Conservation (phyloP, 2,888 invertebrate species). For the Nebria salina region DNA sequence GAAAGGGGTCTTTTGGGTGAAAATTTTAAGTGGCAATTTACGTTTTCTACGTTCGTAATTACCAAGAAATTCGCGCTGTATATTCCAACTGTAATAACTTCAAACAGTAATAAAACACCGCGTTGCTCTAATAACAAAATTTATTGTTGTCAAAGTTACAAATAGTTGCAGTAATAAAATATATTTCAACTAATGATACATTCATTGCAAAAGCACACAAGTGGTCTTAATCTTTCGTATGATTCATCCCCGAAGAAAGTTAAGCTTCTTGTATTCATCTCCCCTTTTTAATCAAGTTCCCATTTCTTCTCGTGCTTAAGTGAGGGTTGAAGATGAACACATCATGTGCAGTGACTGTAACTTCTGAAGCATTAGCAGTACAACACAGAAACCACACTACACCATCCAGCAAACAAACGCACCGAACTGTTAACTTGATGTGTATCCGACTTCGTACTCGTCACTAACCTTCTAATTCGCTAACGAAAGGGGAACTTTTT, state of each 20-base stretch:
- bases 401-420: background rate
- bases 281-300: background rate
- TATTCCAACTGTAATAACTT: background rate
- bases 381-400: background rate
- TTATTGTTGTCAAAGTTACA: background rate
- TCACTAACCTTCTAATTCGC: background rate
- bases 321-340: slow-evolving; percentile 1
- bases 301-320: background rate
- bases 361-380: background rate
- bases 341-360: background rate
- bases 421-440: background rate
- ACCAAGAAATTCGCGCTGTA: background rate
- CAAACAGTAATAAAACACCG: background rate
- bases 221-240: background rate
- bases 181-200: background rate
- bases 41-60: background rate
- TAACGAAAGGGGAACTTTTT: background rate
- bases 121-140: background rate
- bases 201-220: background rate
- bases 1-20: background rate
- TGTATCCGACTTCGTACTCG: background rate
- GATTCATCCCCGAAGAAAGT: background rate
- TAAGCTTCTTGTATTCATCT: background rate
- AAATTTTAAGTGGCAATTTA: background rate
- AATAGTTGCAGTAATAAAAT: background rate